Evolutionary conservation across 2,113 vertebrate genomes (phyloP).

Genomic region (Copsychus sechellarum): DNA sequence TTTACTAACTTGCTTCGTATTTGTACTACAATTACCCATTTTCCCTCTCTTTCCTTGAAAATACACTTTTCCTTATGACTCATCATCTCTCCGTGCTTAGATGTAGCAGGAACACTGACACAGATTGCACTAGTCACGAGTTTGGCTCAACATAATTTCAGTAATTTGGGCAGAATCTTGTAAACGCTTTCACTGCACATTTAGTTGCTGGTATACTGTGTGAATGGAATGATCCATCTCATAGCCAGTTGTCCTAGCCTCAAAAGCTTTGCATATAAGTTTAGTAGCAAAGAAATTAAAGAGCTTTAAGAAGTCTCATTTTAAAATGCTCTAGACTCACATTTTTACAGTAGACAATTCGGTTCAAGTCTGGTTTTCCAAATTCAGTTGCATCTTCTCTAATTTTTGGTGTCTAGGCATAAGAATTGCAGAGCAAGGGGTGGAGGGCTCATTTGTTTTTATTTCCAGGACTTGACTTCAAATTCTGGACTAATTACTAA

Average conservation of each 20-base stretch:
- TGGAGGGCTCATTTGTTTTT: neutral
- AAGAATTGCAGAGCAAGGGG: neutral
- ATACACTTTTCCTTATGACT: neutral
- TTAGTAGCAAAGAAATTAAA: neutral
- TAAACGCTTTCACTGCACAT: neutral
- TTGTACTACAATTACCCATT: neutral
- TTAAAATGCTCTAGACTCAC: neutral
- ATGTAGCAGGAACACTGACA: neutral
- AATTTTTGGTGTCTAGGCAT: neutral
- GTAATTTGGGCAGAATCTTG: conserved; percentile 12
- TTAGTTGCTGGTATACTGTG: conserved; percentile 20
- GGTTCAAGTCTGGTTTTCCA: neutral
- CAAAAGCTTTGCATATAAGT: neutral
- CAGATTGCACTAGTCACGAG: neutral
- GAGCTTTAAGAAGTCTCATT: neutral
- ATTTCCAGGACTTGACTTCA: neutral
- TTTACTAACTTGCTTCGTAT: neutral
- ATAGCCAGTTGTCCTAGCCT: neutral
- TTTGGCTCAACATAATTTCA: neutral
- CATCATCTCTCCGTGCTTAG: neutral
- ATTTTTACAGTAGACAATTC: neutral
- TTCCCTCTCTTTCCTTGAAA: neutral
- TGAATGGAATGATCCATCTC: neutral
- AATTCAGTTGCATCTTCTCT: neutral
- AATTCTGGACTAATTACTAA: neutral